Conservation (phyloP, 1,140 invertebrate genomes). For the Streblospio benedicti region DNA sequence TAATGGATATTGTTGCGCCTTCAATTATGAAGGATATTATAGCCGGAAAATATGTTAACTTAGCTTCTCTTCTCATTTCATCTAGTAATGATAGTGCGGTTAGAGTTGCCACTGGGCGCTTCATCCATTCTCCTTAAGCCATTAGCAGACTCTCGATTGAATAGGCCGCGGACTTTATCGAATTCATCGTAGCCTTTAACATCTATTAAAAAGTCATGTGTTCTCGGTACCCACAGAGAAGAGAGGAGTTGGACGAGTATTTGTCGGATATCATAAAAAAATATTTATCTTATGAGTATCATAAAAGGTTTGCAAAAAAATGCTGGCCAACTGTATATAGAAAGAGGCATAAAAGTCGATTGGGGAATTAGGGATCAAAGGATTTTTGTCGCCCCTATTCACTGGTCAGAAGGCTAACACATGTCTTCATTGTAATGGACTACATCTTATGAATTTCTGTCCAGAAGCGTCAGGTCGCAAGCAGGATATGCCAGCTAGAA, state of each 20-base stretch:
- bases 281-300: too few relatives aligned
- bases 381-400: neutral
- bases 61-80: too few relatives aligned
- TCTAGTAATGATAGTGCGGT: too few relatives aligned
- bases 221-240: too few relatives aligned
- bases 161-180: neutral
- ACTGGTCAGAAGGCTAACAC: neutral
- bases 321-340: neutral
- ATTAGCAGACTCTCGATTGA: too few relatives aligned
- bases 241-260: too few relatives aligned
- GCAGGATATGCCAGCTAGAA: neutral
- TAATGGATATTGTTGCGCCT: too few relatives aligned
- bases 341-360: neutral
- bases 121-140: too few relatives aligned
- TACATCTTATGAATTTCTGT: neutral
- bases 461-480: neutral
- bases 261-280: too few relatives aligned
- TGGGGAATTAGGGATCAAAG: neutral
- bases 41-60: too few relatives aligned
- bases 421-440: neutral
- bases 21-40: too few relatives aligned
- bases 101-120: too few relatives aligned
- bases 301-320: neutral
- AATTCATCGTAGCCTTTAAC: neutral
- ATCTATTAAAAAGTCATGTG: neutral